Conservation (phyloP, 2,113 vertebrate genomes). For the Mus musculus region GRCm39 chr1:95588001-95588500, state of each 20-base stretch:
- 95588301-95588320: not conserved
- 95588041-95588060: not conserved
- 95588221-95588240: not conserved
- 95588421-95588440: constrained; percentile 47
- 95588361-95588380: constrained; percentile 53
- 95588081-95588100: not conserved
- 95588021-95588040: not conserved
- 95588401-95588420: constrained; percentile 43
- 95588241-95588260: constrained; percentile 17
- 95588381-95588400: constrained; percentile 24
- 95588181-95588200: not conserved
- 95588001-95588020: not conserved
- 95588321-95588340: constrained; percentile 21
- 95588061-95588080: constrained; percentile 15
- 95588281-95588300: constrained; percentile 16
- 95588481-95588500: constrained; percentile 59
- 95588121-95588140: not conserved
- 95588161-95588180: not conserved
- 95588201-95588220: not conserved
- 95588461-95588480: constrained; percentile 37
- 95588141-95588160: not conserved
- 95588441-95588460: constrained; percentile 48
- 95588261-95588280: constrained; percentile 32
- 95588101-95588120: constrained; percentile 21
- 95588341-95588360: constrained; percentile 43